Base-by-base conservation (phyloP, 30 jellyfish, hydroid and myxozoan species). In the Mastigias papua region DNA sequence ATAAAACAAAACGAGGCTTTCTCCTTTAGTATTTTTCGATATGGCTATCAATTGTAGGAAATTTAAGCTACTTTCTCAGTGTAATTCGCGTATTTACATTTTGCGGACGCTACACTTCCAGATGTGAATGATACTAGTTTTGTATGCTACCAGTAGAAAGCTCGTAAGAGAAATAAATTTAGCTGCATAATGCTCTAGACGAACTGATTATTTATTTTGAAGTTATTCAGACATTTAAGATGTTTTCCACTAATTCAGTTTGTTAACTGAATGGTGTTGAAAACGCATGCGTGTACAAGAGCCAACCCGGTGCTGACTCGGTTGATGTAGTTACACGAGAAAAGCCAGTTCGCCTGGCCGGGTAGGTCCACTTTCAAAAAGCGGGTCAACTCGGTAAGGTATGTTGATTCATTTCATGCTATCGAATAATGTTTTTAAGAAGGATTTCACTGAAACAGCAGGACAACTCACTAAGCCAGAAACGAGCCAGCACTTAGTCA, bases 271-370 rank as follows among this genome's bases (percentile, higher is more conserved):
- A 21, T 22, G 72, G n/a, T n/a, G n/a, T n/a, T n/a, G 6, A 60
- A 21, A 9, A 21, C 10, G n/a, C 72, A 60, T 60, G 72, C 72
- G 17, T 7, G 33, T 60, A 60, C n/a, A 60, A 27, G n/a, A 19
- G 72, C 17, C 72, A 60, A 60, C 72, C 72, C 33, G 6, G 72
- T 19, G 10, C 17, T 60, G 72, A 60, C 72, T 60, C 33, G 72
- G n/a, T 60, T 60, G 10, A 22, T 60, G 72, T 27, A 21, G 17
- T 60, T 60, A 60, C 72, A 7, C 17, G 72, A 21, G 72, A 60
- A 60, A 19, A 27, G 72, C n/a, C n/a, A 60, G 72, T 19, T 60
- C 29, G 72, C 72, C 72, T 60, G 17, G n/a, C n/a, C n/a, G 9
- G 72, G 72, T 60, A 5, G 72, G 17, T 21, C 72, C 72, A 5